Conservation (phyloP, 1,140 invertebrate species). For the Scaptomyza graminum region DNA sequence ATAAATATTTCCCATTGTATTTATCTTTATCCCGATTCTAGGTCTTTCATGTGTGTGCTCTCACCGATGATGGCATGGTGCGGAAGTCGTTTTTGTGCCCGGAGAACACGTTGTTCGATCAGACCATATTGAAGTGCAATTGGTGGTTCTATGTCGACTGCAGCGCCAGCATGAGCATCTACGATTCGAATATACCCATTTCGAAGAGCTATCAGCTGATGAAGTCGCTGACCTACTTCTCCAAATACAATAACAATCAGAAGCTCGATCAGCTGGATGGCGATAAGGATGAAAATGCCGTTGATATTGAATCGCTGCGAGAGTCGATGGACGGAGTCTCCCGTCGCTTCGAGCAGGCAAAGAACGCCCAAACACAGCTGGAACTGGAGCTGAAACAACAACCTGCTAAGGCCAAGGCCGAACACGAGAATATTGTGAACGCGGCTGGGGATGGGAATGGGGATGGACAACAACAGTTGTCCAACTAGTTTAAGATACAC, state of each 20-base stretch:
- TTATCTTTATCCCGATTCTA: constrained; percentile 74
- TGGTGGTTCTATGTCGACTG: constrained; percentile 97
- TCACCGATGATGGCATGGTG: constrained; percentile 94
- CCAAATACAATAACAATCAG: constrained; percentile 86
- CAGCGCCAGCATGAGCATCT: constrained; percentile 90
- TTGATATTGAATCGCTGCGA: constrained; percentile 67
- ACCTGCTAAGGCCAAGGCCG: constrained; percentile 57
- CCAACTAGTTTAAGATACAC: constrained; percentile 52
- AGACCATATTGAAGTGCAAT: constrained; percentile 94
- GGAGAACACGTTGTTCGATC: constrained; percentile 94
- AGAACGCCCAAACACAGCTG: constrained; percentile 45
- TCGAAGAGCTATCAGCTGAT: constrained; percentile 96
- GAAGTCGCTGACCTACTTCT: constrained; percentile 94
- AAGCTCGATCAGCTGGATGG: constrained; percentile 58
- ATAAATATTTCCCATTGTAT: background rate
- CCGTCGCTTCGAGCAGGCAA: constrained; percentile 62
- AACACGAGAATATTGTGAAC: constrained; percentile 66
- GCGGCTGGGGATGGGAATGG: constrained; percentile 38
- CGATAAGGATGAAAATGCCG: constrained; percentile 68
- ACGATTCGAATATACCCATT: constrained; percentile 94
- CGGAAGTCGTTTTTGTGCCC: constrained; percentile 95
- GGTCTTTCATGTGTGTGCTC: constrained; percentile 95
- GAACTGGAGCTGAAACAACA: constrained; percentile 17
- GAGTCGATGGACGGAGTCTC: constrained; percentile 77
- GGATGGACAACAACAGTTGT: constrained; percentile 58